Evolutionary conservation across 2,113 vertebrate genomes (phyloP), one percentile per base, ranked within the genome.

Genomic region (Gambusia affinis): DNA sequence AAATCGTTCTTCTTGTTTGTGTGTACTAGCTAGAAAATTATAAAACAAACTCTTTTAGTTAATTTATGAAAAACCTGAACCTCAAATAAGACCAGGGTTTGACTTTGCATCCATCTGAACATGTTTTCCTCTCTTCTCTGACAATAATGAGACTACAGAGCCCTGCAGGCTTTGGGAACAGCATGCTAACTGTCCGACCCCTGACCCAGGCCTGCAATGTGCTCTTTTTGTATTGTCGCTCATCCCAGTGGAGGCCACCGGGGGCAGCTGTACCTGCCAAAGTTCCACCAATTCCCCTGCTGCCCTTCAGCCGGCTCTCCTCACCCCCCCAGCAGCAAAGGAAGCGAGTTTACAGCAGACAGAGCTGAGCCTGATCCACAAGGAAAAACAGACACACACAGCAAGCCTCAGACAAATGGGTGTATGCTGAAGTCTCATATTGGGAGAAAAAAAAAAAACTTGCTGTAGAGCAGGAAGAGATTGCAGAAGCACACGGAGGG

Each of bases 221-320:
- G 82, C 73, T 75, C 31, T 68, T 39, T 69, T 17, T 73, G 12
- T 72, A 76, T 60, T 77, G 80, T 79, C 84, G 76, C 69, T 83
- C 78, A 79, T 37, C 60, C 66, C 30, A 66, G 42, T 14, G 7
- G 72, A 42, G 71, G 63, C 75, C 7, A 44, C 66, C 30, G 67
- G 80, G 51, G 57, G 70, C 82, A 47, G 78, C 30, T 76, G 76
- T 80, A 84, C 62, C 80, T 88, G 84, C 72, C 87, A 85, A 31
- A 72, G 73, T 72, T 70, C 76, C 62, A 29, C 73, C 75, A 61
- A 30, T 44, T 64, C 74, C 29, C 78, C 73, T 11, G 72, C 75
- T 67, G 63, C 64, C 76, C 65, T 1, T 31, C 75, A 87, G 71
- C 84, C 30, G 68, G 60, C 72, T 78, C 72, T 84, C 66, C 65